Evolutionary conservation across 2,113 vertebrate genomes (phyloP).

Genomic region (Dromaius novaehollandiae): DNA sequence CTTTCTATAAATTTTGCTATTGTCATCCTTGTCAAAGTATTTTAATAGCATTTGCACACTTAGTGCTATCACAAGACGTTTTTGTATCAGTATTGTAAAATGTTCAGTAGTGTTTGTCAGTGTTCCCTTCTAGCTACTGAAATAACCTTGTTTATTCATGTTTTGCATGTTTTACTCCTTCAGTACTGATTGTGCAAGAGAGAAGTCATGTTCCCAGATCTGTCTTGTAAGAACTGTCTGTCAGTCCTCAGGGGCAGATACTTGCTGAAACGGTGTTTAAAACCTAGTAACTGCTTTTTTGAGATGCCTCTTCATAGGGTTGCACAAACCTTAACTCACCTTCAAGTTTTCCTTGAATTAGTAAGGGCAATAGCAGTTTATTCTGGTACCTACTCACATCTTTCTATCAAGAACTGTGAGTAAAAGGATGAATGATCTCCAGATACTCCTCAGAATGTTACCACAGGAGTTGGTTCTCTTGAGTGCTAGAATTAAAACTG

Average conservation of each 20-base stretch:
- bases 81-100: neutral
- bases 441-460: neutral
- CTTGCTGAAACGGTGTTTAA: neutral
- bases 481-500: neutral
- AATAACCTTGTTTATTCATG: neutral
- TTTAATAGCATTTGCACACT: rapidly evolving
- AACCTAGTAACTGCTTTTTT: neutral
- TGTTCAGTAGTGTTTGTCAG: rapidly evolving
- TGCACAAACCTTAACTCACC: neutral
- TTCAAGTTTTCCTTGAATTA: neutral
- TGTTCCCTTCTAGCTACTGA: neutral
- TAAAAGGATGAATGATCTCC: neutral
- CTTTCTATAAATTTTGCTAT: neutral
- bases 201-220: neutral
- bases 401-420: rapidly evolving
- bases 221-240: neutral
- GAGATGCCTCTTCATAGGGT: rapidly evolving
- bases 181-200: neutral
- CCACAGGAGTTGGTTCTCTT: neutral
- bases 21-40: neutral
- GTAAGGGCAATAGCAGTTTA: neutral
- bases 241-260: neutral
- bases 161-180: neutral
- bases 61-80: neutral
- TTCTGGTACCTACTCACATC: neutral